phyloP scores from a whole-genome alignment of 2,113 vertebrate species.

The Callocephalon fimbriatum region DNA sequence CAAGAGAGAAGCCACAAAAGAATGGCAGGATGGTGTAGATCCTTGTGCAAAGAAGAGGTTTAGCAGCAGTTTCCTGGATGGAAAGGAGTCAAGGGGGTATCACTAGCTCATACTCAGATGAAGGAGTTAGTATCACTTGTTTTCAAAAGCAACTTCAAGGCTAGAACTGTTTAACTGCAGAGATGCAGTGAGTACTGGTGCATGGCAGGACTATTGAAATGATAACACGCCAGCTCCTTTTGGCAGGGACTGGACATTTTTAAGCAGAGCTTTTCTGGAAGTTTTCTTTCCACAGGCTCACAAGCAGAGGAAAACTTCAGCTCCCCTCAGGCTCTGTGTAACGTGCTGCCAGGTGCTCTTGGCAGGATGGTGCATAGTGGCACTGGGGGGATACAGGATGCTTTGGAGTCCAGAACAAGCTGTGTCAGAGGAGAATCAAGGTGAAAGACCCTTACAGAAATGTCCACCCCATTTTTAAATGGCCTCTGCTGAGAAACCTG shows the following conservation, averaged over 20 bases:
- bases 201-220: not conserved
- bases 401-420: not conserved
- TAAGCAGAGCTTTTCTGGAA: not conserved
- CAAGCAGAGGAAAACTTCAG: not conserved
- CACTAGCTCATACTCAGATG: not conserved
- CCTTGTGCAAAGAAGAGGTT: no score
- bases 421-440: not conserved
- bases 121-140: not conserved
- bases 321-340: rapidly evolving
- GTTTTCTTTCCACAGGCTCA: not conserved
- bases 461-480: not conserved
- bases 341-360: not conserved
- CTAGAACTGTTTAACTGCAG: not conserved
- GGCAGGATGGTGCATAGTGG: rapidly evolving
- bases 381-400: not conserved
- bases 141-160: not conserved
- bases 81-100: not conserved
- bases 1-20: no score
- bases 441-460: not conserved
- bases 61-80: no score
- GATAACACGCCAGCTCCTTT: not conserved
- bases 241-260: not conserved
- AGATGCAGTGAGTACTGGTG: not conserved
- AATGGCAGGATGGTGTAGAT: no score
- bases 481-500: not conserved